Evolutionary conservation across 2,888 invertebrate genomes (phyloP).

Genomic region (Hydroisotoma schaefferi): DNA sequence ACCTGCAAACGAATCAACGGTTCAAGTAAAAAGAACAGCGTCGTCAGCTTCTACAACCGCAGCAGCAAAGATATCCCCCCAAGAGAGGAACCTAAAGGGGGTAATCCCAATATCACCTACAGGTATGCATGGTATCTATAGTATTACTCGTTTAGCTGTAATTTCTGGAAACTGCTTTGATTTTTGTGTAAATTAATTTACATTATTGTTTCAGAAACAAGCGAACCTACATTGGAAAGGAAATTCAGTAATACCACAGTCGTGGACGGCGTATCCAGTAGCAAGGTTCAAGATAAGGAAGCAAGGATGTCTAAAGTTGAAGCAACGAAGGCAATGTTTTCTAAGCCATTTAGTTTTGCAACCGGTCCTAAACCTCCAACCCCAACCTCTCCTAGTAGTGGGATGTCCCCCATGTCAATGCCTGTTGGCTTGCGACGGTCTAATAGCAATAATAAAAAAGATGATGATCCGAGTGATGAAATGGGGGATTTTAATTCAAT

Average conservation of each 20-base stretch:
- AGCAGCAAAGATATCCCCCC: constrained; percentile 35
- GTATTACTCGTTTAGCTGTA: neutral
- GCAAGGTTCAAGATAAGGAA: constrained; percentile 18
- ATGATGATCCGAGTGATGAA: constrained; percentile 27
- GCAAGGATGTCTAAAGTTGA: constrained; percentile 14
- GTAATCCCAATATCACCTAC: neutral
- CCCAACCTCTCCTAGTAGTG: constrained; percentile 31
- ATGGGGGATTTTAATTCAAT: constrained; percentile 55
- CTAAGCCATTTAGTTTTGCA: constrained; percentile 4
- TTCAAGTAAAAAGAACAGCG: constrained; percentile 3
- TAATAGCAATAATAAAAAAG: constrained; percentile 1
- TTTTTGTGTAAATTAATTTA: neutral
- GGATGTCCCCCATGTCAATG: constrained; percentile 7
- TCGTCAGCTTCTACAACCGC: constrained; percentile 10
- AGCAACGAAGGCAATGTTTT: constrained; percentile 16
- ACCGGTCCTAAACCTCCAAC: constrained; percentile 33
- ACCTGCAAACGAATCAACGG: constrained; percentile 38
- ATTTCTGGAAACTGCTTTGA: neutral
- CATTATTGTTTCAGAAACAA: neutral
- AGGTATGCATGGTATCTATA: constrained; percentile 11
- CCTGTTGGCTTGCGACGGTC: neutral
- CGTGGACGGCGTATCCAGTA: constrained; percentile 32
- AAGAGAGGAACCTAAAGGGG: constrained; percentile 30
- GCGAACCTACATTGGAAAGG: neutral
- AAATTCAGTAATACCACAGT: constrained; percentile 13